Percentiles rank a stretch among this genome's conserved stretches.
Evolutionary conservation across 2,797 vertebrate genomes (phyloP).

Genomic region (Dendrocincla fuliginosa): DNA sequence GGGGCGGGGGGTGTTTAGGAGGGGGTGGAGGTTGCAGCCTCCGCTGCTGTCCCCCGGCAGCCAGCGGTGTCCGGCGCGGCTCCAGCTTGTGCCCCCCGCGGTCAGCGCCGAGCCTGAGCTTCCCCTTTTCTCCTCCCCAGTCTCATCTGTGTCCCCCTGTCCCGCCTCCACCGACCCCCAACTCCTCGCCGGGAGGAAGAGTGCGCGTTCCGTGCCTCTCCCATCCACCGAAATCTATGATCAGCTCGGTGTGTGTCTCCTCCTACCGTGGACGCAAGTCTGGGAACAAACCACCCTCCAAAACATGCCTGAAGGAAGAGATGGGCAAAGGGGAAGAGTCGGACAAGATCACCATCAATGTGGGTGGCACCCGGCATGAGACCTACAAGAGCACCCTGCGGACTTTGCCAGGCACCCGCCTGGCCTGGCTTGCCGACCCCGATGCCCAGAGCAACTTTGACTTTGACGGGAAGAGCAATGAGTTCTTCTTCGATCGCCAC

Average conservation of each 20-base stretch:
- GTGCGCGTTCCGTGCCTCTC: constrained; percentile 71
- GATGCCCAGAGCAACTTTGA: constrained; percentile 82
- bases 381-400: constrained; percentile 96
- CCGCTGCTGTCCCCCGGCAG: background rate
- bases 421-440: constrained; percentile 92
- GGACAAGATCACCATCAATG: constrained; percentile 96
- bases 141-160: constrained; percentile 21
- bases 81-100: background rate
- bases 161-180: constrained; percentile 7
- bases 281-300: constrained; percentile 96
- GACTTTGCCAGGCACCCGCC: constrained; percentile 93
- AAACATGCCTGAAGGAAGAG: constrained; percentile 99
- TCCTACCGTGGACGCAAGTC: constrained; percentile 99
- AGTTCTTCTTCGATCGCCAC: constrained; percentile 97
- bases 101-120: background rate
- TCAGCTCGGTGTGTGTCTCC: constrained; percentile 99
- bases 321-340: constrained; percentile 94
- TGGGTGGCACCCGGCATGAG: constrained; percentile 95
- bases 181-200: constrained; percentile 74
- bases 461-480: constrained; percentile 77
- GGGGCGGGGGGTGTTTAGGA: background rate
- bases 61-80: background rate
- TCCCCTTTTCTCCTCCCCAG: constrained; percentile 1
- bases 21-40: constrained; percentile 48
- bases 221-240: constrained; percentile 88